Evolutionary conservation across 2,888 invertebrate genomes (phyloP).

Genomic region (Dilophus febrilis): DNA sequence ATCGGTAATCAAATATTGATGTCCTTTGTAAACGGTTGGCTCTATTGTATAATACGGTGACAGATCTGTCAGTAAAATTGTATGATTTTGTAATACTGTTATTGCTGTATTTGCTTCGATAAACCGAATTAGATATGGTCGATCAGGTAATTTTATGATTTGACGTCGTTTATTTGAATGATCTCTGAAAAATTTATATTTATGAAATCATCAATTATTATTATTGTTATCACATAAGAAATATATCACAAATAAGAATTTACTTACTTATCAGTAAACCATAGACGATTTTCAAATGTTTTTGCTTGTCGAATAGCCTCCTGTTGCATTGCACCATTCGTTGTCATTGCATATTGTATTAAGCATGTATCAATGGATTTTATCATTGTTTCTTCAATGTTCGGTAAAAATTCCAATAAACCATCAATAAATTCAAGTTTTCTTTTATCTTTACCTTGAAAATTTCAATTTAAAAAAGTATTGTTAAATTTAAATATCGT

Average conservation of each 20-base stretch:
- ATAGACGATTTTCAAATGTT: conserved; percentile 19
- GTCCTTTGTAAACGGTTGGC: conserved; percentile 16
- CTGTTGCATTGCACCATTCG: conserved; percentile 16
- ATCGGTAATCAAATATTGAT: conserved; percentile 15
- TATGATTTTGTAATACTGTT: conserved; percentile 18
- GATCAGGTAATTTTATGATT: conserved; percentile 21
- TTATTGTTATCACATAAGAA: too few relatives aligned
- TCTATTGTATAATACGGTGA: conserved; percentile 20
- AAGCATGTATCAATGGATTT: conserved; percentile 21
- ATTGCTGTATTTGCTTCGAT: conserved; percentile 22
- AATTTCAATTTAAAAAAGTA: too few relatives aligned
- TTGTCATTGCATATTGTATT: conserved; percentile 23
- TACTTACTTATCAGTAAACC: conserved; percentile 24
- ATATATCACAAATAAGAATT: too few relatives aligned
- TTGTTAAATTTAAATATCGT: too few relatives aligned
- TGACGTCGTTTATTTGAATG: conserved; percentile 26
- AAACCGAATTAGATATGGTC: conserved; percentile 18
- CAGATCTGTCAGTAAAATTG: conserved; percentile 20
- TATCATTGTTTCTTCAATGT: conserved; percentile 24
- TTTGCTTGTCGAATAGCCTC: conserved; percentile 22
- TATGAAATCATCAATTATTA: conserved; percentile 1
- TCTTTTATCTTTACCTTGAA: background rate
- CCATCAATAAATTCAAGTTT: conserved; percentile 13
- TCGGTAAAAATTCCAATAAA: conserved; percentile 22
- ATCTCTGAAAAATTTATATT: conserved; percentile 15